Percentiles rank a stretch among this genome's conserved stretches.
phyloP scores from a whole-genome alignment of 2,888 invertebrate species.

The Hyposoter dolosus region DNA sequence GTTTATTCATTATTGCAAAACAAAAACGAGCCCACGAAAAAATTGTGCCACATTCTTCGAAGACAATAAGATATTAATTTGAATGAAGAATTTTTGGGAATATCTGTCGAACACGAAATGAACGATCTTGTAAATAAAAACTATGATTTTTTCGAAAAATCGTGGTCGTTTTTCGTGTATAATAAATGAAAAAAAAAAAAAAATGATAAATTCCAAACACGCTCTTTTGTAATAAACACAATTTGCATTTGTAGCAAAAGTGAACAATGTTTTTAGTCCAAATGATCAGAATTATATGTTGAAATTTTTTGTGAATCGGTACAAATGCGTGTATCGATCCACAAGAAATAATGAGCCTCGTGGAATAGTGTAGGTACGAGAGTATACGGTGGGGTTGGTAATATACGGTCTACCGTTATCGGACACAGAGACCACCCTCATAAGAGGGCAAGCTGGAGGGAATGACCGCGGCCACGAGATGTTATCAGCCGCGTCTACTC shows the following conservation, averaged over 20 bases:
- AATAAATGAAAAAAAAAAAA: neutral
- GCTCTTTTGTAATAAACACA: neutral
- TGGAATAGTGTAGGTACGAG: neutral
- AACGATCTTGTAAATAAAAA: no score
- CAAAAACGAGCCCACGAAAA: no score
- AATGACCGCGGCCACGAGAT: slow-evolving; percentile 74
- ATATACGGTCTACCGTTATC: slow-evolving; percentile 51
- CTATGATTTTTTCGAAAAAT: neutral
- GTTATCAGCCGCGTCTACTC: slow-evolving; percentile 68
- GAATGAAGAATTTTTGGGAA: neutral
- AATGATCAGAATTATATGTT: slow-evolving; percentile 20
- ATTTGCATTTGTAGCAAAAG: neutral
- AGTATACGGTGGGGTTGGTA: slow-evolving; percentile 41
- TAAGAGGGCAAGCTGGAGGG: slow-evolving; percentile 64
- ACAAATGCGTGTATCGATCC: slow-evolving; percentile 64
- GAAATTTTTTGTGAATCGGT: slow-evolving; percentile 34
- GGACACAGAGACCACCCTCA: slow-evolving; percentile 32
- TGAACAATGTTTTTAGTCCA: neutral
- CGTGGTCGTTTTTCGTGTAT: neutral
- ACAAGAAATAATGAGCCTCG: slow-evolving; percentile 45
- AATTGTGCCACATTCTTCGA: no score
- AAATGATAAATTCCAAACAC: neutral
- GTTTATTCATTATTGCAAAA: no score
- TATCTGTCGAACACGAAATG: no score
- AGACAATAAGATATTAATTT: neutral